Conservation (phyloP, 2,888 invertebrate genomes). For the Callyntrura guangdongensis region DNA sequence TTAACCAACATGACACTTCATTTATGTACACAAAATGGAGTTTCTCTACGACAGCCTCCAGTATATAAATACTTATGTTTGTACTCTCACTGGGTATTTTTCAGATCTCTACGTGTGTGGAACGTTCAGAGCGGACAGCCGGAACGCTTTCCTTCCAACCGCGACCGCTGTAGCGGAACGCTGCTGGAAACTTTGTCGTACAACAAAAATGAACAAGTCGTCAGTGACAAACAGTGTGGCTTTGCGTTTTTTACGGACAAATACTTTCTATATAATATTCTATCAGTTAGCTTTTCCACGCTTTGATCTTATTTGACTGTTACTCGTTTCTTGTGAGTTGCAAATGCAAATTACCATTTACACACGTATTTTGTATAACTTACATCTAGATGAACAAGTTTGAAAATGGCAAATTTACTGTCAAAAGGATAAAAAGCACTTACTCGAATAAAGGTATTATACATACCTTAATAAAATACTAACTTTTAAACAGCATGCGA, state of each 20-base stretch:
- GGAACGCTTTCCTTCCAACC: not conserved
- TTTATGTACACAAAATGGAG: not conserved
- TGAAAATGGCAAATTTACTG: constrained; percentile 11
- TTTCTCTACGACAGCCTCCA: not conserved
- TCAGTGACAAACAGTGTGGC: constrained; percentile 17
- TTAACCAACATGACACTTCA: constrained; percentile 19
- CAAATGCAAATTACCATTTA: not conserved
- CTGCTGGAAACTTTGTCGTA: not conserved
- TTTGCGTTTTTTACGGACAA: not conserved
- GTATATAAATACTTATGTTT: constrained; percentile 28
- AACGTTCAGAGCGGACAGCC: not conserved
- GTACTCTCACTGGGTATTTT: not conserved
- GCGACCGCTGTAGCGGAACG: not conserved
- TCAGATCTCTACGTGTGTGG: constrained; percentile 39
- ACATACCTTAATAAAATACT: constrained; percentile 21
- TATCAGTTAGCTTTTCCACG: not conserved
- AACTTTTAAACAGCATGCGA: not conserved
- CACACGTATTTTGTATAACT: not conserved
- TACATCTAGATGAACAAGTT: too few species aligned
- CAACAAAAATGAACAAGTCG: not conserved
- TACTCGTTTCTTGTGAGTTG: not conserved
- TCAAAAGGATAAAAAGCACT: constrained; percentile 32
- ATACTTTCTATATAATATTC: not conserved
- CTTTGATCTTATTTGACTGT: not conserved
- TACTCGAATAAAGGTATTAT: not conserved